Evolutionary conservation across 64 coral and sea anemone species (phyloP).

Genomic region (Montipora foliosa): DNA sequence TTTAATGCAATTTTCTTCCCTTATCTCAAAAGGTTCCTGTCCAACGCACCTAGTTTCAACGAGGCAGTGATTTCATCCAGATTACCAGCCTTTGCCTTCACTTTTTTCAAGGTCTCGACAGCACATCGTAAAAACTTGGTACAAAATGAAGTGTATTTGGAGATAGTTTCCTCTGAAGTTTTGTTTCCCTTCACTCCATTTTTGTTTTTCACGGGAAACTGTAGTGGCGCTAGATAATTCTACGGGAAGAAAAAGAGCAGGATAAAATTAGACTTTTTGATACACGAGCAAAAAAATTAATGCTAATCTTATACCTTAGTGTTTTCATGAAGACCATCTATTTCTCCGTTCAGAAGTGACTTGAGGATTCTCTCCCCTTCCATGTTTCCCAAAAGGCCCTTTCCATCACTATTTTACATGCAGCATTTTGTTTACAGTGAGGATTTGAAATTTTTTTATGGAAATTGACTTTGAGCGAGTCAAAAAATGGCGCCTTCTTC

Average conservation of each 20-base stretch:
- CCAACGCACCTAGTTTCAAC: constrained; percentile 25
- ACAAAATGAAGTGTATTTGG: constrained; percentile 59
- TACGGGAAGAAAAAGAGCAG: not conserved
- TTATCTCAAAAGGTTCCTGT: too few species aligned
- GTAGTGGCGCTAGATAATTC: constrained; percentile 58
- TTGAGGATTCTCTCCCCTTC: too few species aligned
- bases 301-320: constrained; percentile 21
- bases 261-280: not conserved
- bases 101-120: constrained; percentile 54
- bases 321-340: constrained; percentile 51
- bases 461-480: not conserved
- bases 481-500: constrained; percentile 29
- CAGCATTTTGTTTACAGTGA: not conserved
- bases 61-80: constrained; percentile 6
- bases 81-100: constrained; percentile 18
- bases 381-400: not conserved
- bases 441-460: not conserved
- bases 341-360: constrained; percentile 2
- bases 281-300: not conserved
- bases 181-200: constrained; percentile 59
- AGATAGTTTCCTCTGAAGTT: constrained; percentile 22
- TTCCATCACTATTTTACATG: not conserved
- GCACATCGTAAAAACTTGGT: constrained; percentile 68
- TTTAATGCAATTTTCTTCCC: too few species aligned
- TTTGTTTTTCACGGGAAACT: constrained; percentile 13